phyloP scores from a whole-genome alignment of 2,113 vertebrate species.

The Perognathus longimembris region DNA sequence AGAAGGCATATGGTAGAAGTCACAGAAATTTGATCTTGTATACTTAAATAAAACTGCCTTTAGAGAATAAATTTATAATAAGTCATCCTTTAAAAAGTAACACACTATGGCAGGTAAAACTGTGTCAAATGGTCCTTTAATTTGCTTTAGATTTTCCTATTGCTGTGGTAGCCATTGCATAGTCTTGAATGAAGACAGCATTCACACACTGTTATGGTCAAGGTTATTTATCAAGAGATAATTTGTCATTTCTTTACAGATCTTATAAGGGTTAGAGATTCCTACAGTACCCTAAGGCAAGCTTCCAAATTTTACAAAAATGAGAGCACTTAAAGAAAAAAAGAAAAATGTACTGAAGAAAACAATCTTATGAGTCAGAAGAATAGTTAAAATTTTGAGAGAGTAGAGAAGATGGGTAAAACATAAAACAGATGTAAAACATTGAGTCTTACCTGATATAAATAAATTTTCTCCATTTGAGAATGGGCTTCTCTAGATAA shows the following conservation, averaged over 20 bases:
- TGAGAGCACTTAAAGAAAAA: neutral
- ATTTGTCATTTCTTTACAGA: neutral
- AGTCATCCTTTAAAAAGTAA: neutral
- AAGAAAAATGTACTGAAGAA: neutral
- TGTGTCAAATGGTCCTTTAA: neutral
- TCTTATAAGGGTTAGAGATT: neutral
- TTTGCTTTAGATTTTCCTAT: slow-evolving; percentile 33
- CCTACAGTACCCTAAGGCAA: neutral
- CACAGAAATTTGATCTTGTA: neutral
- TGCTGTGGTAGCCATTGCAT: neutral
- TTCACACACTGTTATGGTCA: neutral
- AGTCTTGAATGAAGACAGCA: neutral
- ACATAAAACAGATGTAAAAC: neutral
- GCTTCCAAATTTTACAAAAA: neutral
- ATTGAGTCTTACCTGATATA: neutral
- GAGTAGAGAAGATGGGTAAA: accelerated
- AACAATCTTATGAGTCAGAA: neutral
- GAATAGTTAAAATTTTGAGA: neutral
- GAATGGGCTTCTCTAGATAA: neutral
- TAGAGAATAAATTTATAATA: neutral
- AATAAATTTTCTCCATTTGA: neutral
- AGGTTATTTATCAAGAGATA: neutral
- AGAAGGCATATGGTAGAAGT: neutral
- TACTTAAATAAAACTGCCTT: neutral
- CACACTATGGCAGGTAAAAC: neutral